Evolutionary conservation across 2,797 vertebrate species (phyloP).

Genomic region (Galaxias olidus): DNA sequence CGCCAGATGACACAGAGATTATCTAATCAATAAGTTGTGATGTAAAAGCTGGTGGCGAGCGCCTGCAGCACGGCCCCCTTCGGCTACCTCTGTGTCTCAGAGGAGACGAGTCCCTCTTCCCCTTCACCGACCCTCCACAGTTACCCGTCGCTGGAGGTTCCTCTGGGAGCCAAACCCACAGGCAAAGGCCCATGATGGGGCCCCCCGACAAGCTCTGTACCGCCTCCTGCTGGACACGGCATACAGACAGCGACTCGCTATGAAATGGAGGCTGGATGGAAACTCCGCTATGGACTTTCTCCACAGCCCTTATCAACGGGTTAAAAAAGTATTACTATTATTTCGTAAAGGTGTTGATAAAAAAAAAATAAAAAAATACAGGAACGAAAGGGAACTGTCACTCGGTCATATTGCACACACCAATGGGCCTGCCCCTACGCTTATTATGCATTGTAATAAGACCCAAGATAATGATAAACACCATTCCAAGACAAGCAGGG

Average conservation of each 20-base stretch:
- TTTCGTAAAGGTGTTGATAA: no score
- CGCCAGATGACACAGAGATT: conserved; percentile 75
- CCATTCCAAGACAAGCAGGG: conserved; percentile 7
- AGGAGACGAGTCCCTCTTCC: conserved; percentile 1
- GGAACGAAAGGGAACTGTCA: no score
- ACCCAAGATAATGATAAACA: conserved; percentile 13
- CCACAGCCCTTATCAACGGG: no score
- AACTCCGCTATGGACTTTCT: no score
- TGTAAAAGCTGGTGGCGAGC: conserved; percentile 37
- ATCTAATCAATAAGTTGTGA: conserved; percentile 80
- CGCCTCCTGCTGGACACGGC: conserved; percentile 5
- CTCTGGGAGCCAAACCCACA: conserved; percentile 44
- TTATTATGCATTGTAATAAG: conserved; percentile 4
- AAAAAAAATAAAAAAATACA: no score
- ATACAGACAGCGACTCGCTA: conserved; percentile 33
- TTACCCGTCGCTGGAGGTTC: conserved; percentile 37
- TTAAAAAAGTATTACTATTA: no score
- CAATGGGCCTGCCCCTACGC: no score
- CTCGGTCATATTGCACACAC: no score
- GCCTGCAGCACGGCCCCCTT: conserved; percentile 33
- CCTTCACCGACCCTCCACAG: conserved; percentile 18
- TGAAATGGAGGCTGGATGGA: no score
- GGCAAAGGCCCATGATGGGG: no score
- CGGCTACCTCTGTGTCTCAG: conserved; percentile 25
- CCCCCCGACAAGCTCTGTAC: no score